Evolutionary conservation across 2,888 invertebrate genomes (phyloP).

Genomic region (Eremobia ochroleuca): DNA sequence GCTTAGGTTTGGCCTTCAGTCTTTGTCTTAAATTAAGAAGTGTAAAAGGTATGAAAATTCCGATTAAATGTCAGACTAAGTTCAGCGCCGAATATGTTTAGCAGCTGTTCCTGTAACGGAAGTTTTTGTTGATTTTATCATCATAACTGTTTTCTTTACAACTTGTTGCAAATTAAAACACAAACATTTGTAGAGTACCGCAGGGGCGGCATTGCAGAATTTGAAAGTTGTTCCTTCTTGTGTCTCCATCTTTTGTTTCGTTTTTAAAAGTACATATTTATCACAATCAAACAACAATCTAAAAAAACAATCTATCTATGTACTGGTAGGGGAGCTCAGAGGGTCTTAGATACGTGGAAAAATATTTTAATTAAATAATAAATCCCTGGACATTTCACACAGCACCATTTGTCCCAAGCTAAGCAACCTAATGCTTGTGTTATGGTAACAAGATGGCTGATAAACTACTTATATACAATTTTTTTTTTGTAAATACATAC

Average conservation of each 20-base stretch:
- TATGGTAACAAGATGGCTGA: too few species aligned
- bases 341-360: not conserved
- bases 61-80: conserved; percentile 20
- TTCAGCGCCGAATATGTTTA: conserved; percentile 7
- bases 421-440: too few species aligned
- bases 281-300: too few species aligned
- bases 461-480: too few species aligned
- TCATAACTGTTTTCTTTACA: conserved; percentile 2
- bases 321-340: not conserved
- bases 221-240: conserved; percentile 7
- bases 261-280: not conserved
- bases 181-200: conserved; percentile 20
- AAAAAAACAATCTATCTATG: not conserved
- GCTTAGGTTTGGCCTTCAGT: conserved; percentile 11
- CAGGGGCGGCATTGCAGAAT: not conserved
- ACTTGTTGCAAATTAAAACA: conserved; percentile 20
- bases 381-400: too few species aligned
- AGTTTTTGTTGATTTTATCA: conserved; percentile 33
- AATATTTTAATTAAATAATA: too few species aligned
- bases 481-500: too few species aligned
- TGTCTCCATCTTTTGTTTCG: not conserved
- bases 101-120: conserved; percentile 5
- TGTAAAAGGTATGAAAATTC: conserved; percentile 24
- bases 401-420: too few species aligned
- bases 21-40: conserved; percentile 13